A percentile compares a stretch with the other conserved stretches of the same genome.
phyloP scores from a whole-genome alignment of 2,113 vertebrate genomes.

The Rhodinocichla rosea region DNA sequence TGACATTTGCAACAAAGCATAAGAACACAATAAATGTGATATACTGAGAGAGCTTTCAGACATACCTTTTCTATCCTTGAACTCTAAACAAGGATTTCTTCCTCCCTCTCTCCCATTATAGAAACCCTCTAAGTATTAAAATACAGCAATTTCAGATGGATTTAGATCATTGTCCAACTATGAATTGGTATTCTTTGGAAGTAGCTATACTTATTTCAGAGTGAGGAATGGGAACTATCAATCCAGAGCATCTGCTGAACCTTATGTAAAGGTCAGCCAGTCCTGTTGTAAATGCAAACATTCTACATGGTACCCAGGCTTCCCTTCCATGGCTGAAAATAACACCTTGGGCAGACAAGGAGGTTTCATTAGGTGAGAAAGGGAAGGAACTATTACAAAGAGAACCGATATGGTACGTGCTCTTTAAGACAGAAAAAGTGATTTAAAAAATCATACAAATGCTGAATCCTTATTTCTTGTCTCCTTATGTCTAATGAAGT shows the following conservation, averaged over 20 bases:
- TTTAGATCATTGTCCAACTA: conserved; percentile 5
- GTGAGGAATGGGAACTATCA: not conserved
- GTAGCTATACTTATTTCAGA: not conserved
- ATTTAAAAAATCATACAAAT: not conserved
- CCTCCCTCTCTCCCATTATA: not conserved
- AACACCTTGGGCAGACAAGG: not conserved
- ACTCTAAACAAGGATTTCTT: conserved; percentile 56
- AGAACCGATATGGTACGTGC: not conserved
- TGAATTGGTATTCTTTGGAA: conserved; percentile 7
- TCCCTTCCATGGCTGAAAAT: not conserved
- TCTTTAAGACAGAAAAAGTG: not conserved
- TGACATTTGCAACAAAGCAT: conserved; percentile 63
- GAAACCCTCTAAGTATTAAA: conserved; percentile 21
- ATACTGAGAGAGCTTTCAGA: conserved; percentile 16
- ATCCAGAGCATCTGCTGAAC: not conserved
- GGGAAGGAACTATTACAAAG: not conserved
- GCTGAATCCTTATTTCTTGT: not conserved
- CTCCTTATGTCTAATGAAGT: not conserved
- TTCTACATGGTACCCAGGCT: not conserved
- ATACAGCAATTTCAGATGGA: conserved; percentile 23
- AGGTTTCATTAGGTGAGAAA: not conserved
- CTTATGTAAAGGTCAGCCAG: conserved; percentile 24
- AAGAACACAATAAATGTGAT: conserved; percentile 59
- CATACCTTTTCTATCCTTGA: conserved; percentile 52
- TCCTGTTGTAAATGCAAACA: conserved; percentile 36